Base-by-base conservation (phyloP, 2,797 vertebrate genomes). In the Centroberyx gerrardi region DNA sequence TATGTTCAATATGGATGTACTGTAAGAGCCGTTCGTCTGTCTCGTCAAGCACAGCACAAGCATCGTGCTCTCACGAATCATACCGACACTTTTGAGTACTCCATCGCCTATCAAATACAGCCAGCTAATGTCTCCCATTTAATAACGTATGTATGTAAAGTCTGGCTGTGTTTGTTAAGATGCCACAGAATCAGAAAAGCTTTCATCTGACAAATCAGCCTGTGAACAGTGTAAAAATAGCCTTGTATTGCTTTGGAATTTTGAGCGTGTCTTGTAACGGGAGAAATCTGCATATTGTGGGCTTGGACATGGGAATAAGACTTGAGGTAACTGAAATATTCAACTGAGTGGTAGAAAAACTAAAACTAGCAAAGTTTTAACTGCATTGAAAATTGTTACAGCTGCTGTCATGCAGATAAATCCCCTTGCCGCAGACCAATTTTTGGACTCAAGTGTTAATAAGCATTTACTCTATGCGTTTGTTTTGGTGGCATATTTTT, bases 161-260 rank as follows among this genome's bases (percentile, higher is more conserved):
- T 48, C 14, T 17, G 5, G 27, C 27, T 54, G 28, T 54, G n/a
- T 46, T 62, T n/a, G 15, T n/a, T 9, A 8, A 12, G 33, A 36
- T 36, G 38, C 38, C 38, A 40, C 38, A 12, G 40, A 51, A n/a
- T 56, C 12, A 8, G 40, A 62, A 3, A 3, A 14, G 17, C 48
- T 31, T 74, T 61, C 54, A 48, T 52, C 44, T 56, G 52, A 59
- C 38, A 38, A 62, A 58, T 52, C 42, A 68, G 73, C 10, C 38
- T 10, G 2, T 62, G 61, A 63, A 44, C 22, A 13, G 28, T 33
- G 58, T 17, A 27, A 8, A 58, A 71, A 67, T 22, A 42, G 54
- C 33, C 12, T 10, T 7, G 8, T 18, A 18, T 52, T 65, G 54
- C 48, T 42, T 40, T 55, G 18, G 40, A 62, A 54, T 40, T 61